Evolutionary conservation across 92 coral and sea anemone species (phyloP).

Genomic region (Paragorgia papillata): DNA sequence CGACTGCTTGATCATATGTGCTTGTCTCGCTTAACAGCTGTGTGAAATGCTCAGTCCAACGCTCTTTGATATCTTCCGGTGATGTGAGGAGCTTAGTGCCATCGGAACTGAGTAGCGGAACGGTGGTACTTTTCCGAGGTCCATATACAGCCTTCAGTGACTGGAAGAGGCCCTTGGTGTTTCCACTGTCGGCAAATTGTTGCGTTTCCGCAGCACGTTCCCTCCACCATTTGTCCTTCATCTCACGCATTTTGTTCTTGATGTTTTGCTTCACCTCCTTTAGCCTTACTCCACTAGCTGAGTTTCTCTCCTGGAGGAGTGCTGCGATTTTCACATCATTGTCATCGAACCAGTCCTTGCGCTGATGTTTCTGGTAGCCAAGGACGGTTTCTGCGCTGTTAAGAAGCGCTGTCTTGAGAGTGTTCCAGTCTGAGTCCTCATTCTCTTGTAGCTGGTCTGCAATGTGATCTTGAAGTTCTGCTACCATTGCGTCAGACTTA

Average conservation of each 20-base stretch:
- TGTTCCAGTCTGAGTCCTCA: no score
- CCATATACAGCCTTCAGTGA: not conserved
- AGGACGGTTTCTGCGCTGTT: not conserved
- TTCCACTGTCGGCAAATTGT: conserved; percentile 36
- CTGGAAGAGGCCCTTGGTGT: conserved; percentile 43
- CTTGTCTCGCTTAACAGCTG: conserved; percentile 52
- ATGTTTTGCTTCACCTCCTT: conserved; percentile 24
- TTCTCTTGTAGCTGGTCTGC: no score
- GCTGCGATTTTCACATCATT: conserved; percentile 13
- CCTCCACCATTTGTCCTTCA: conserved; percentile 63
- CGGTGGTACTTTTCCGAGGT: no score
- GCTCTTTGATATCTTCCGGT: no score
- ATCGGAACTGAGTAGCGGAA: no score
- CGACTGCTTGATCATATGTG: conserved; percentile 27
- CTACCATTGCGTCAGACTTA: no score
- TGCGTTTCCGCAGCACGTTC: conserved; percentile 49
- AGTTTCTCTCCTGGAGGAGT: conserved; percentile 12
- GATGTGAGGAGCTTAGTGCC: no score
- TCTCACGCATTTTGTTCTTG: conserved; percentile 48
- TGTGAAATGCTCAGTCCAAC: conserved; percentile 40
- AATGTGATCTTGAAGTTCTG: no score
- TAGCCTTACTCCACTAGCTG: not conserved
- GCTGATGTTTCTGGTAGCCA: not conserved
- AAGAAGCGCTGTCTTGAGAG: no score
- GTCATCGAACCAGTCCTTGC: conserved; percentile 44